Base-by-base conservation (phyloP, 2,113 vertebrate species). In the Cyanistes caeruleus region DNA sequence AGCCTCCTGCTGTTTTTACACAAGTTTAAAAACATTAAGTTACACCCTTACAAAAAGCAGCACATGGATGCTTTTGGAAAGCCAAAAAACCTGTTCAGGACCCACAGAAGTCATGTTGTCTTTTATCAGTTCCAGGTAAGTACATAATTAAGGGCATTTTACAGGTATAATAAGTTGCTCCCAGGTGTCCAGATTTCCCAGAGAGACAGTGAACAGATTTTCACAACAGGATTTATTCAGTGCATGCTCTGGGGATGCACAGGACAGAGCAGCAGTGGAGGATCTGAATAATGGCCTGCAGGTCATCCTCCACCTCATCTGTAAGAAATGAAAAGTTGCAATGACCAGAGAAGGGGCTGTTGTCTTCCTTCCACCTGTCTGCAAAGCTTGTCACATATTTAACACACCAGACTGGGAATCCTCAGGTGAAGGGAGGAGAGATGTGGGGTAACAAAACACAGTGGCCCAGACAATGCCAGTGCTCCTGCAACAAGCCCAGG, bases 181-280 rank as follows among this genome's bases (percentile, higher is more conserved):
- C 48, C 39, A 1, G 1, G n/a, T 31, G 22, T 28, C 56, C n/a
- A 14, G 76, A 8, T 59, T 30, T 41, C 51, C 27, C 76, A 59
- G 60, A 2, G 16, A 93, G 67, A 87, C 37, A 87, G 30, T 10
- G 25, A 48, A 69, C 21, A 84, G 56, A 15, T 22, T 93, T 95
- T 93, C 60, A 59, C 79, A 86, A 88, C 8, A 62, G 78, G 83
- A 16, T 97, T 97, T 97, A 97, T 97, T 97, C 87, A 92, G 95
- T 87, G 92, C 64, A 8, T 13, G 73, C 86, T 95, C 89, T 84
- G 77, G 46, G 31, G 84, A 48, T 75, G 91, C 89, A 82, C 77
- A 80, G 87, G 84, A 90, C 88, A 59, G 81, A 83, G 70, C 83
- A 82, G 56, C 35, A 31, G n/a, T 65, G 31, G 60, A 79, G 58